These are phyloP conservation scores for Schizaphis graminum DNA, from an alignment of 2,888 invertebrate species.

Conservation along the genomic window DNA sequence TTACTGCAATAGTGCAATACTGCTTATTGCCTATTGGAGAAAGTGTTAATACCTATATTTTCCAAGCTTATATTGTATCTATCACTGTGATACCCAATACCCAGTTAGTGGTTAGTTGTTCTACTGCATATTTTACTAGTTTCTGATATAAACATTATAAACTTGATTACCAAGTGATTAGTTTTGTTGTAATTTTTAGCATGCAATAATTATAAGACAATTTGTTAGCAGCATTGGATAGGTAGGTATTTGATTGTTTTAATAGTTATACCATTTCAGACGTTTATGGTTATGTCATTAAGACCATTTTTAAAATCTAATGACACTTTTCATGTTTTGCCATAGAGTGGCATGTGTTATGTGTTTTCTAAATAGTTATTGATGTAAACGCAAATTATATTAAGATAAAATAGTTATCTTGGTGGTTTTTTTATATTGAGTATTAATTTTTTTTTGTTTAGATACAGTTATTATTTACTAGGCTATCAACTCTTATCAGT, in stretches of 20 bases:
- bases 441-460: not conserved
- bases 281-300: conserved; percentile 9
- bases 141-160: conserved; percentile 35
- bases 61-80: conserved; percentile 22
- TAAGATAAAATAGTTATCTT: conserved; percentile 42
- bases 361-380: not conserved
- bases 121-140: not conserved
- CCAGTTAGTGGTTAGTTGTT: conserved; percentile 43
- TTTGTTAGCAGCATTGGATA: conserved; percentile 30
- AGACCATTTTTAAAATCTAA: not conserved
- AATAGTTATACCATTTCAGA: not conserved
- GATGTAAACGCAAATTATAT: conserved; percentile 7
- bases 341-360: not conserved
- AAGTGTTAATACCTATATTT: conserved; percentile 22
- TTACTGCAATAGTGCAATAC: not conserved
- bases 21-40: not conserved
- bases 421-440: not conserved
- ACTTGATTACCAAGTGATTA: conserved; percentile 45
- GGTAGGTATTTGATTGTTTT: conserved; percentile 40
- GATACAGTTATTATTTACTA: conserved; percentile 36
- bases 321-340: not conserved
- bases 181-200: conserved; percentile 31
- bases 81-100: conserved; percentile 47
- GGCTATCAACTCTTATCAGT: conserved; percentile 52
- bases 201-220: conserved; percentile 37